Base-by-base conservation (phyloP, 2,797 vertebrate genomes). In the Neomorphus geoffroyi region DNA sequence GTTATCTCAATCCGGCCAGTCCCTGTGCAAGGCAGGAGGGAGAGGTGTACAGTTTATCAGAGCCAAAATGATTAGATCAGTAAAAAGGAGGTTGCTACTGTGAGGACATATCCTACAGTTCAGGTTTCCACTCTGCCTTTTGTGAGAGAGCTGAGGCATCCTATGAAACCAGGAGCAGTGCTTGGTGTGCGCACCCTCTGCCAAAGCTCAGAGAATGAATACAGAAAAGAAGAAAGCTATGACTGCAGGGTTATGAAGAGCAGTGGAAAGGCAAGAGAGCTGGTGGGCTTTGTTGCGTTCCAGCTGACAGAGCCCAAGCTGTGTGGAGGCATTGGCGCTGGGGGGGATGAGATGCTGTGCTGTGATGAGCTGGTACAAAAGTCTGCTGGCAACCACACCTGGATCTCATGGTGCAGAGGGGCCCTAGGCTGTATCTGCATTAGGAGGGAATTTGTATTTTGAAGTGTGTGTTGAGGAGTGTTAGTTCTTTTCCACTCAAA, bases 21-120 rank as follows among this genome's bases (percentile, higher is more conserved):
- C 27, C 67, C 43, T 2, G 0, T 7, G 11, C 43, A 32, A 32
- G 15, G 35, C 7, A 5, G 67, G 50, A 88, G 26, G 26, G 11
- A 46, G 50, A 46, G 30, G 14, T 51, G 26, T 53, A 39, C 26
- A 22, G n/a, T 45, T 80, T 26, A 13, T 33, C 2, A 0, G 48
- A 56, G 54, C 48, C 28, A 14, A 62, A 86, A 8, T 11, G 41
- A 13, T 50, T 27, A 88, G 28, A 53, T 24, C 43, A 10, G 26
- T 18, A 46, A 57, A 53, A 74, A 70, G 43, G 23, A 60, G 24
- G 13, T 50, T 43, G 23, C 46, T 58, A 12, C 35, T 11, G 19
- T 3, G 3, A 75, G 58, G 75, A 21, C 2, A 7, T 27, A 33
- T 33, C 17, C 35, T 18, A 53, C 1, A 0, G 41, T 37, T 50